A percentile compares a stretch with the other conserved stretches of the same genome.
These are phyloP conservation scores for Sinotaia quadrata DNA, from an alignment of 2,888 invertebrate species.

Conservation along the genomic window DNA sequence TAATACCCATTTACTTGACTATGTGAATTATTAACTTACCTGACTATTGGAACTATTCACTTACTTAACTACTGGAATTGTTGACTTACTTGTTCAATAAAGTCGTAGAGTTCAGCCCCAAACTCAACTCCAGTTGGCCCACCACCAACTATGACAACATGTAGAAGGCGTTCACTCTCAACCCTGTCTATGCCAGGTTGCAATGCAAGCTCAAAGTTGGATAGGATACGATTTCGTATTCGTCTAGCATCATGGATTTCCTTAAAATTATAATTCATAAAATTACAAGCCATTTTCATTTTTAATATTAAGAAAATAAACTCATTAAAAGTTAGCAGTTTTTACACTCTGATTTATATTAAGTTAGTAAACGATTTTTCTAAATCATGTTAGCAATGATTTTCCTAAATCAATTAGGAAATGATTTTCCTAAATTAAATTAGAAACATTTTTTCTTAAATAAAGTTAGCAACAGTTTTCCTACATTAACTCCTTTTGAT, in stretches of 20 bases:
- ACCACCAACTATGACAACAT: constrained; percentile 73
- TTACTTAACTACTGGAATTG: no score
- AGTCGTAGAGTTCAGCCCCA: constrained; percentile 73
- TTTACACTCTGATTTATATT: neutral
- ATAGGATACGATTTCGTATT: constrained; percentile 68
- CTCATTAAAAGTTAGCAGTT: neutral
- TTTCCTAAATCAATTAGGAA: no score
- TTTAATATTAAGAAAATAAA: neutral
- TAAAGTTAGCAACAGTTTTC: no score
- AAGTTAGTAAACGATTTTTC: no score
- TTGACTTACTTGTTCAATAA: constrained; percentile 70
- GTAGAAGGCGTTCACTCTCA: constrained; percentile 68
- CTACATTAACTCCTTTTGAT: no score
- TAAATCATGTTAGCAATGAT: no score
- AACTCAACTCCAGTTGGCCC: constrained; percentile 74
- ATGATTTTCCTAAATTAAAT: no score
- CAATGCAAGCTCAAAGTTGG: constrained; percentile 71
- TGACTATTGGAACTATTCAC: no score
- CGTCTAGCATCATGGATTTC: constrained; percentile 71
- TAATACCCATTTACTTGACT: no score
- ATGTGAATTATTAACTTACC: no score
- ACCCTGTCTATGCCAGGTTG: constrained; percentile 61
- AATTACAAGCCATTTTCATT: neutral
- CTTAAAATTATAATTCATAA: constrained; percentile 47
- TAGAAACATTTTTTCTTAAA: no score